A percentile compares a stretch with the other conserved stretches of the same genome.
phyloP scores from a whole-genome alignment of 1,140 invertebrate genomes.

The Ceratina australensis region DNA sequence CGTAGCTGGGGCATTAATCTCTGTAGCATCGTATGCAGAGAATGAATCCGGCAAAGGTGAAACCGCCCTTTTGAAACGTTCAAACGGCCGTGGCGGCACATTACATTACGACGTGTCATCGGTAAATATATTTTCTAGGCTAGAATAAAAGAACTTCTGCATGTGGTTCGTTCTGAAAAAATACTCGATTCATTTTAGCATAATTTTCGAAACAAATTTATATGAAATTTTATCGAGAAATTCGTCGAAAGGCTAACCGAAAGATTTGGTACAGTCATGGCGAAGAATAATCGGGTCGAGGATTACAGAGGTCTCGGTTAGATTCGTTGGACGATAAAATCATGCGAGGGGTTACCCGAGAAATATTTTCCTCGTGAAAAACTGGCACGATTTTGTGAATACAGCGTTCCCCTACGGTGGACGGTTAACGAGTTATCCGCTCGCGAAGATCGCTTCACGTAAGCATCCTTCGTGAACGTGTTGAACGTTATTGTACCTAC shows the following conservation, averaged over 20 bases:
- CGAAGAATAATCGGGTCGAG: constrained; percentile 40
- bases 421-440: constrained; percentile 62
- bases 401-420: constrained; percentile 30
- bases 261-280: constrained; percentile 64
- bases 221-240: constrained; percentile 54
- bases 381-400: constrained; percentile 69
- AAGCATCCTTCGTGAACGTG: constrained; percentile 28
- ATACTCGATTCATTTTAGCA: constrained; percentile 26
- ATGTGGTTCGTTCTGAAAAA: constrained; percentile 39
- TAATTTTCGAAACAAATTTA: constrained; percentile 51
- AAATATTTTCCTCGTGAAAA: constrained; percentile 64
- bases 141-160: constrained; percentile 51
- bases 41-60: constrained; percentile 41
- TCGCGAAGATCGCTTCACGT: constrained; percentile 44
- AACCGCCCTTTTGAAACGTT: constrained; percentile 66
- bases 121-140: constrained; percentile 48
- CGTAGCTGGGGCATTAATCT: background rate
- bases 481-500: constrained; percentile 64
- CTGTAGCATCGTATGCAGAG: background rate
- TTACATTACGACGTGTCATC: constrained; percentile 42
- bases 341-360: constrained; percentile 60
- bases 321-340: constrained; percentile 61
- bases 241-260: constrained; percentile 53
- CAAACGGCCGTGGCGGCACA: constrained; percentile 70
- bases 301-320: background rate